Base-by-base conservation (phyloP, 1,140 invertebrate species). In the Penaeus vannamei region DNA sequence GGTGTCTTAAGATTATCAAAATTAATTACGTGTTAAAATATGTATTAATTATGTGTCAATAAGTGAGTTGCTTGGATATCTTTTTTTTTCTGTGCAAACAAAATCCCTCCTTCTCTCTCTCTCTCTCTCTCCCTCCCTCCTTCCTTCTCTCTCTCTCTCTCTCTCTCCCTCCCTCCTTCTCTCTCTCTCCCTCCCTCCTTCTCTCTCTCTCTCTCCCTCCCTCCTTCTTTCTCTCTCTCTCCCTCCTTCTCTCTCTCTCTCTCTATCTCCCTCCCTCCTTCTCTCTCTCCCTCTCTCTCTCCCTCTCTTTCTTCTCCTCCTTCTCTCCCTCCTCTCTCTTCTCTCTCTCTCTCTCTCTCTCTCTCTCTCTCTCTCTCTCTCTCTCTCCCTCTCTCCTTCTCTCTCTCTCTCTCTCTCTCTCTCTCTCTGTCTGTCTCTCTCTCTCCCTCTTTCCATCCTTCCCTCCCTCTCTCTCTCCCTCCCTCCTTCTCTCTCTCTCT, bases 221-320 rank as follows among this genome's bases (percentile, higher is more conserved):
- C 61, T n/a, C 29, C 7, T 59, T n/a, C 60, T n/a, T 59, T 12
- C n/a, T 22, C 20, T 3, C 3, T 32, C 42, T 29, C 36, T 36
- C 76, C n/a, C 36, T 22, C 76, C 42, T 36, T 80, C 77, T 80
- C 77, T 59, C 80, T 82, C 42, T 82, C 42, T 82, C 80, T 82
- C 29, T 32, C 29, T 32, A 20, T 82, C 80, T 82, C n/a, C 23
- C n/a, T 59, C n/a, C 23, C n/a, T 82, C 80, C 26, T n/a, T 82
- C 80, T 82, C 42, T 59, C 46, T 59, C n/a, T 82, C 80, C 60
- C 42, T 59, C 80, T 82, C 42, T 82, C n/a, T 82, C 46, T 82
- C 36, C 26, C 80, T 82, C n/a, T 82, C 46, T 59, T 53, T 82
- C 42, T 82, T 53, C 60, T 53, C 60, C 36, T 82, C 36, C 26